phyloP scores from a whole-genome alignment of 2,113 vertebrate genomes.

The Anoplopoma fimbria region DNA sequence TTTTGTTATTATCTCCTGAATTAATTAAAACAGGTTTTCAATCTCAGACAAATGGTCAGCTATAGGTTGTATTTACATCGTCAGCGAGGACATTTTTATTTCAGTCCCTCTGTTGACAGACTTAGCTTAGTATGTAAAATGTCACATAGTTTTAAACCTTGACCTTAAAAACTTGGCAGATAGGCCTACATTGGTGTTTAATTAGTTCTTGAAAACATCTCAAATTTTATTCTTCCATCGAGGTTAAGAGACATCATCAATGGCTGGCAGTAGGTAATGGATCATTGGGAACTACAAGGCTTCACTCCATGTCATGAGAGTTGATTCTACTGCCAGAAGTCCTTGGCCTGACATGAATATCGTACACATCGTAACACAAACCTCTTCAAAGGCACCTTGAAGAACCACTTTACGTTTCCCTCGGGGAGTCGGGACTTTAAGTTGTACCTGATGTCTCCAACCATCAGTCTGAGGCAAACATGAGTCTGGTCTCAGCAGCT shows the following conservation, averaged over 20 bases:
- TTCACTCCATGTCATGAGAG: slow-evolving; percentile 30
- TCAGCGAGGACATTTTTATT: slow-evolving; percentile 7
- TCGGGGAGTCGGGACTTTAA: slow-evolving; percentile 55
- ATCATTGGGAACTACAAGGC: slow-evolving; percentile 24
- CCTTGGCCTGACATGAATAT: slow-evolving; percentile 57
- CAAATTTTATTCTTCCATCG: slow-evolving; percentile 1
- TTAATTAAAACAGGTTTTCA: slow-evolving; percentile 10
- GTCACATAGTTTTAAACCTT: slow-evolving; percentile 5
- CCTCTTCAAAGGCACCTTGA: slow-evolving; percentile 71
- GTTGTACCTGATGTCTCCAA: slow-evolving; percentile 70
- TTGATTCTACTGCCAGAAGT: slow-evolving; percentile 40
- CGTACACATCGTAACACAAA: slow-evolving; percentile 41
- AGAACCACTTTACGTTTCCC: slow-evolving; percentile 70
- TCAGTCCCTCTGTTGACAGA: slow-evolving; percentile 10
- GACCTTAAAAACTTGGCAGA: background rate
- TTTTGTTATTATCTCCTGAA: background rate
- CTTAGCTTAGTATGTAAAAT: background rate
- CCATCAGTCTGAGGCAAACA: slow-evolving; percentile 45
- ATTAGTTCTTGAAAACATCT: slow-evolving; percentile 30
- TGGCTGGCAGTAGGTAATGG: slow-evolving; percentile 31
- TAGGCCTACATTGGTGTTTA: slow-evolving; percentile 11
- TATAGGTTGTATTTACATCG: background rate
- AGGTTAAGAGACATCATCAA: slow-evolving; percentile 1
- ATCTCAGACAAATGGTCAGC: background rate
- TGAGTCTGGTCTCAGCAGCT: slow-evolving; percentile 32